Percentiles rank a stretch among this genome's conserved stretches.
These are phyloP conservation scores for Drosophila anceps DNA, from an alignment of 2,888 invertebrate species.

Conservation along the genomic window DNA sequence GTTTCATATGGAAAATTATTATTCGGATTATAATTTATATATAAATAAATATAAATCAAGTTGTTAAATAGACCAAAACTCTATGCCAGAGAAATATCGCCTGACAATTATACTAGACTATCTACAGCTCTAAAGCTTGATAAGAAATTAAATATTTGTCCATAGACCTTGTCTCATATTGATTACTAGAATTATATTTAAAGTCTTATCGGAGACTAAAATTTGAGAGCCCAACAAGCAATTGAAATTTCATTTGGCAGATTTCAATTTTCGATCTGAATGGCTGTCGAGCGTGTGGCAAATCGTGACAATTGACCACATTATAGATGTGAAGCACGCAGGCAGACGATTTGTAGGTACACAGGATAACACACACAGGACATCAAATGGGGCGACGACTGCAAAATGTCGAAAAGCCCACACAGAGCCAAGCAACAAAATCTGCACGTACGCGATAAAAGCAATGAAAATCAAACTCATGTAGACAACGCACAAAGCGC, in stretches of 20 bases:
- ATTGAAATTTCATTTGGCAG: neutral
- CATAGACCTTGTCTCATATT: neutral
- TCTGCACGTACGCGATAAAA: constrained; percentile 53
- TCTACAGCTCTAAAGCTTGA: constrained; percentile 6
- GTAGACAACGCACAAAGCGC: constrained; percentile 3
- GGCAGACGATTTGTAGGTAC: constrained; percentile 29
- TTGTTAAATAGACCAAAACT: neutral
- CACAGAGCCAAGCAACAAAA: constrained; percentile 34
- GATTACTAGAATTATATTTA: too few species aligned
- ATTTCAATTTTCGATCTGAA: constrained; percentile 4
- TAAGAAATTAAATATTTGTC: constrained; percentile 3
- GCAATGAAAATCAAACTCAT: constrained; percentile 74
- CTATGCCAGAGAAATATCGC: neutral
- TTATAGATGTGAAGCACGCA: constrained; percentile 39
- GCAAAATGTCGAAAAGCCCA: constrained; percentile 53
- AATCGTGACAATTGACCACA: constrained; percentile 66
- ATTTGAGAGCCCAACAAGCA: neutral
- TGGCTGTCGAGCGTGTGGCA: neutral
- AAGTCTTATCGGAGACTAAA: neutral
- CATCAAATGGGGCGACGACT: constrained; percentile 10
- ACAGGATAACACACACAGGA: constrained; percentile 22
- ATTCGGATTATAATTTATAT: neutral
- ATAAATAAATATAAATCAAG: neutral
- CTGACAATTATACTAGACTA: neutral
- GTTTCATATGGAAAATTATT: neutral